These are phyloP conservation scores for Pedionomus torquatus DNA, from an alignment of 2,113 vertebrate genomes.

Conservation along the genomic window DNA sequence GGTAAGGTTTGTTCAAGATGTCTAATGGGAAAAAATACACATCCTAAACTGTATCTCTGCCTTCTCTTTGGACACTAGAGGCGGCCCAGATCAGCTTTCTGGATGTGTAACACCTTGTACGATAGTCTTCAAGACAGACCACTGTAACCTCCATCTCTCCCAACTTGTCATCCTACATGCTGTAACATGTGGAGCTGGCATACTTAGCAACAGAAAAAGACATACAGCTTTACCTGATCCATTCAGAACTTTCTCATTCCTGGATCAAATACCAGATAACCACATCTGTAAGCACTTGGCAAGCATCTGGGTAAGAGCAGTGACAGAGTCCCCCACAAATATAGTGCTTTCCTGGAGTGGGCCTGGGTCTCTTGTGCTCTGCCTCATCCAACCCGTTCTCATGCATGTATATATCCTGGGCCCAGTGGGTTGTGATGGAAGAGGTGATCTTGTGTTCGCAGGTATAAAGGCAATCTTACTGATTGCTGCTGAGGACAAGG, in stretches of 20 bases:
- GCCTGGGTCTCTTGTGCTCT: background rate
- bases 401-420: background rate
- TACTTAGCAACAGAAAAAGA: background rate
- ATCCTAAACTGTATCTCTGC: background rate
- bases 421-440: background rate
- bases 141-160: background rate
- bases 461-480: background rate
- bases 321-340: background rate
- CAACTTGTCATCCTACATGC: accelerated
- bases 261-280: background rate
- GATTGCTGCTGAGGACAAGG: background rate
- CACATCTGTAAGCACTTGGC: background rate
- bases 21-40: background rate
- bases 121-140: background rate
- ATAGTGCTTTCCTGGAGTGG: background rate
- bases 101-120: background rate
- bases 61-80: background rate
- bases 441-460: background rate
- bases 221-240: background rate
- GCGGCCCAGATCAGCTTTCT: background rate
- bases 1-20: background rate
- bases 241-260: background rate
- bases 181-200: background rate
- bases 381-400: background rate
- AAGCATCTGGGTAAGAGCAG: background rate